A percentile compares a stretch with the other conserved stretches of the same genome.
Conservation (phyloP, 2,797 vertebrate species). For the Sebastes iracundus region DNA sequence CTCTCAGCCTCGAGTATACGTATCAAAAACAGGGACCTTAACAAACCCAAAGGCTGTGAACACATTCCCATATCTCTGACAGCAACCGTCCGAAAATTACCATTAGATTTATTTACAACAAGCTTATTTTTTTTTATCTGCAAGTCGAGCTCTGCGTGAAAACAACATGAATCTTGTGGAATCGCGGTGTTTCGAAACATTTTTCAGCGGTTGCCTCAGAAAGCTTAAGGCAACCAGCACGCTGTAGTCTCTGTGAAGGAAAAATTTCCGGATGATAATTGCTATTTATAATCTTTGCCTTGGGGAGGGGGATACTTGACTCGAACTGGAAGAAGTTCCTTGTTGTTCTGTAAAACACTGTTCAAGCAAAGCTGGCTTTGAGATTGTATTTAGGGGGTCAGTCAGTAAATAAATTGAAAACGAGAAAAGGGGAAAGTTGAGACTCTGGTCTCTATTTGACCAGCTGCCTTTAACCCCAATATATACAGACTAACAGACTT, state of each 20-base stretch:
- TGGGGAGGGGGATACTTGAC: constrained; percentile 1
- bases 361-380: constrained; percentile 20
- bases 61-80: constrained; percentile 22
- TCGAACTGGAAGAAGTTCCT: constrained; percentile 48
- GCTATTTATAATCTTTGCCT: constrained; percentile 67
- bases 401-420: constrained; percentile 18
- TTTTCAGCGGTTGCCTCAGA: constrained; percentile 53
- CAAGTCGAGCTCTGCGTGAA: constrained; percentile 13
- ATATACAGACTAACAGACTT: background rate
- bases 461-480: background rate
- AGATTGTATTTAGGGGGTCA: constrained; percentile 10
- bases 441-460: constrained; percentile 10
- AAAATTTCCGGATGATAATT: constrained; percentile 58
- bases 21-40: constrained; percentile 60
- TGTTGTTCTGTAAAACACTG: constrained; percentile 38
- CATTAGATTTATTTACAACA: constrained; percentile 46
- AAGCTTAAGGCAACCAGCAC: constrained; percentile 50
- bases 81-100: constrained; percentile 33
- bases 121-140: constrained; percentile 46
- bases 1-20: constrained; percentile 48
- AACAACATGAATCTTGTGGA: constrained; percentile 28
- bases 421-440: background rate
- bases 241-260: constrained; percentile 29
- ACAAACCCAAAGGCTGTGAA: constrained; percentile 51
- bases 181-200: constrained; percentile 35